Percentiles rank a stretch among this genome's conserved stretches.
Evolutionary conservation across 2,888 invertebrate genomes (phyloP).

Genomic region (Trissolcus brochymenae): DNA sequence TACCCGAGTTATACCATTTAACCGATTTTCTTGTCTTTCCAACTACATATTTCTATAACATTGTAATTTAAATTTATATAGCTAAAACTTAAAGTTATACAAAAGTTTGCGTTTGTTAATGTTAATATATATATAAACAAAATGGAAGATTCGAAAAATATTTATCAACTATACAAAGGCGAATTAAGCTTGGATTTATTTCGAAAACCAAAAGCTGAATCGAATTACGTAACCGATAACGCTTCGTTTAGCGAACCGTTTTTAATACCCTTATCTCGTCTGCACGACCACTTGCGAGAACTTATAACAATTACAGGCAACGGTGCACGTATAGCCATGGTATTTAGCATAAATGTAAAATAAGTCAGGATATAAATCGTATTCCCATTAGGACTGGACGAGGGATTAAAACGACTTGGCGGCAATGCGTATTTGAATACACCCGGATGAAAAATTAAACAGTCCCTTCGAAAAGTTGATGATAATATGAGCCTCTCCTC

Average conservation of each 20-base stretch:
- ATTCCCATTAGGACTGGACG: constrained; percentile 73
- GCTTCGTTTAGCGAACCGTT: constrained; percentile 18
- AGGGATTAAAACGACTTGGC: constrained; percentile 54
- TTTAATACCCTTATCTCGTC: constrained; percentile 23
- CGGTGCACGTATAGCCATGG: constrained; percentile 61
- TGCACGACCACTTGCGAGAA: constrained; percentile 26
- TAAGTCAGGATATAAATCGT: constrained; percentile 72
- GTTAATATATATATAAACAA: too few species aligned
- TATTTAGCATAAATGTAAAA: constrained; percentile 67
- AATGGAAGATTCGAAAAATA: too few species aligned
- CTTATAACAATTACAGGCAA: constrained; percentile 54
- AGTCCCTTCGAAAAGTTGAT: constrained; percentile 66
- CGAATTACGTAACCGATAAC: constrained; percentile 36
- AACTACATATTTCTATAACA: too few species aligned
- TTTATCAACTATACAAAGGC: constrained; percentile 1
- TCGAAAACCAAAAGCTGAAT: not conserved
- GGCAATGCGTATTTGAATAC: constrained; percentile 72
- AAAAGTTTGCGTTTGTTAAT: too few species aligned
- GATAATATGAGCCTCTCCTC: constrained; percentile 61
- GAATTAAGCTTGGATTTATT: too few species aligned
- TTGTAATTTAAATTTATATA: too few species aligned
- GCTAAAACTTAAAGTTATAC: too few species aligned
- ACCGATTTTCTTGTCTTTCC: constrained; percentile 14
- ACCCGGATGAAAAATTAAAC: constrained; percentile 75
- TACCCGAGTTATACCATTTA: constrained; percentile 57